These are phyloP conservation scores for Lasioglossum vierecki DNA, from an alignment of 2,888 invertebrate species.

Conservation along the genomic window DNA sequence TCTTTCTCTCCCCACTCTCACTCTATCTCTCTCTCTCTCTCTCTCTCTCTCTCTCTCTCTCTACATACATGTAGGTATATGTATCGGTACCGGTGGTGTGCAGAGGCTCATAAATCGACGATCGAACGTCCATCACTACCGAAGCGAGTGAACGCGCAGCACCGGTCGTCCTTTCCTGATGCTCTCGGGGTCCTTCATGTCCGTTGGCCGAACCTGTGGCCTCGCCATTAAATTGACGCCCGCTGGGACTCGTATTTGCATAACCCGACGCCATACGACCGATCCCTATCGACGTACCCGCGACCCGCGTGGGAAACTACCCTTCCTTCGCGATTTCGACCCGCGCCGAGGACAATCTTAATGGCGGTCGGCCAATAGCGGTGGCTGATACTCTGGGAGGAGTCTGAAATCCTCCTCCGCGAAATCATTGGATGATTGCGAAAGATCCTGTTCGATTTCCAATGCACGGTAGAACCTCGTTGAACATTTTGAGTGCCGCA, in stretches of 20 bases:
- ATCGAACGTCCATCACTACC: conserved; percentile 35
- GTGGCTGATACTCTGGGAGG: background rate
- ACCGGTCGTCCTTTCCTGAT: conserved; percentile 8
- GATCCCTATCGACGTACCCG: conserved; percentile 70
- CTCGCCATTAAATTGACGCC: conserved; percentile 80
- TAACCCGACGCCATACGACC: conserved; percentile 75
- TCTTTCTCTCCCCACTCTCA: background rate
- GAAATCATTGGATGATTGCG: background rate
- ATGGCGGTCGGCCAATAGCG: conserved; percentile 1
- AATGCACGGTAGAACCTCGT: background rate
- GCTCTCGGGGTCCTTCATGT: conserved; percentile 30
- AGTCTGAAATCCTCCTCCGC: background rate
- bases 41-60: background rate
- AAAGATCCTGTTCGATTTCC: background rate
- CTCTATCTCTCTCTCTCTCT: background rate
- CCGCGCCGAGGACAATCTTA: background rate
- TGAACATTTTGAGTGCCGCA: background rate
- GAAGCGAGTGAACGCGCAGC: background rate
- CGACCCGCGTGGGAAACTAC: conserved; percentile 55
- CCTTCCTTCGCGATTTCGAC: conserved; percentile 11
- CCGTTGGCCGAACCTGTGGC: conserved; percentile 61
- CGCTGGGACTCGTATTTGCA: conserved; percentile 81
- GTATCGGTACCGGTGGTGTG: background rate
- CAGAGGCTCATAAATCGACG: conserved; percentile 1
- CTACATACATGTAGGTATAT: background rate